These are phyloP conservation scores for Neoniphon sammara DNA, from an alignment of 2,797 vertebrate species.

Conservation along the genomic window DNA sequence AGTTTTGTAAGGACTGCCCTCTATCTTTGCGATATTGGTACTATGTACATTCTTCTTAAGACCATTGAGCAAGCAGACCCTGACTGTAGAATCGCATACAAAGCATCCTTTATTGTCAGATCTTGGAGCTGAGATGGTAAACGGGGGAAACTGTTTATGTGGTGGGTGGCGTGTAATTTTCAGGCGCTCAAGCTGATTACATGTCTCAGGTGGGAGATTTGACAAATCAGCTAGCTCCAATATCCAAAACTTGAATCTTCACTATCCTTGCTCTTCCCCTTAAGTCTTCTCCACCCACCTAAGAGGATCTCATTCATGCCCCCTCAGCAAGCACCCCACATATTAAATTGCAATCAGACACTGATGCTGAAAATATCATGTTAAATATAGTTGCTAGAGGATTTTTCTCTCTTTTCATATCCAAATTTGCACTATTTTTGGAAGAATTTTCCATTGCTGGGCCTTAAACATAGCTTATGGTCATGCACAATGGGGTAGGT, in stretches of 20 bases:
- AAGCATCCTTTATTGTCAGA: background rate
- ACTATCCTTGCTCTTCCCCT: background rate
- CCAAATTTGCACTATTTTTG: constrained; percentile 50
- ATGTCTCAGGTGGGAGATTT: constrained; percentile 4
- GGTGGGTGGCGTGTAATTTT: constrained; percentile 11
- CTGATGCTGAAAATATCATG: constrained; percentile 31
- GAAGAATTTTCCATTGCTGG: constrained; percentile 54
- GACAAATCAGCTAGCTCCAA: constrained; percentile 1
- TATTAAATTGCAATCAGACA: constrained; percentile 43
- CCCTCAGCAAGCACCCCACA: background rate
- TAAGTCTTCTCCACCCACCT: constrained; percentile 37
- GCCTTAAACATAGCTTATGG: constrained; percentile 30
- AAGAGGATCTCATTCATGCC: background rate
- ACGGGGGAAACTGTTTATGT: background rate
- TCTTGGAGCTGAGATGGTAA: background rate
- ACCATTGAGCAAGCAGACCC: background rate
- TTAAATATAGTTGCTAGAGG: constrained; percentile 54
- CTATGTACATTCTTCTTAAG: background rate
- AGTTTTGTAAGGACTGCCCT: constrained; percentile 91
- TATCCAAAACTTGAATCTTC: constrained; percentile 44
- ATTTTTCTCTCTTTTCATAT: constrained; percentile 34
- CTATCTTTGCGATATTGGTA: background rate
- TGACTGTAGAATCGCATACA: background rate
- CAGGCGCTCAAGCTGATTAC: constrained; percentile 7
- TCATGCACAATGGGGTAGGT: constrained; percentile 4